phyloP scores from a whole-genome alignment of 2,797 vertebrate species.

The Mormyrops boulengeri region DNA sequence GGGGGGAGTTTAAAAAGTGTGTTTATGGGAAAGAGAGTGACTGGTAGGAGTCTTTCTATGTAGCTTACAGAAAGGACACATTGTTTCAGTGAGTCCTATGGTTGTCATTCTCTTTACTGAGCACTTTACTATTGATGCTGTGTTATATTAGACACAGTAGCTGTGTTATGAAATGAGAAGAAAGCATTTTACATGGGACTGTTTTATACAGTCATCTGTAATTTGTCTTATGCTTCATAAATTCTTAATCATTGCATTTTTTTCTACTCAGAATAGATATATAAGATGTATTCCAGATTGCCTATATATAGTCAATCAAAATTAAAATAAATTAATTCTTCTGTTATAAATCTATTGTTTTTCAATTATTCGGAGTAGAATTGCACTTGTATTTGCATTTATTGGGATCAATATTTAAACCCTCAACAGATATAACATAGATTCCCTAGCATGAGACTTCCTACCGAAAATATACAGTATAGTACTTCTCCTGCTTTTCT shows the following conservation, averaged over 20 bases:
- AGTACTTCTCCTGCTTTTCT: neutral
- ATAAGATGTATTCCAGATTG: neutral
- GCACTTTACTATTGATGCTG: neutral
- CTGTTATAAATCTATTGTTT: neutral
- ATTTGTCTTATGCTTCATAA: neutral
- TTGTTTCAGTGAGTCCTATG: neutral
- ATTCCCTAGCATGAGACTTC: neutral
- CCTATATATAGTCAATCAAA: neutral
- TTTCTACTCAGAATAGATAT: neutral
- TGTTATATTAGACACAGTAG: neutral
- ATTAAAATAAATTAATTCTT: neutral
- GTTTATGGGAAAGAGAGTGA: neutral
- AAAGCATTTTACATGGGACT: neutral
- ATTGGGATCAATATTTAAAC: neutral
- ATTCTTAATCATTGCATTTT: neutral
- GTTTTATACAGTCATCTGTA: neutral
- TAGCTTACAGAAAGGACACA: neutral
- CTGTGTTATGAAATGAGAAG: neutral
- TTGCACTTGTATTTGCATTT: neutral
- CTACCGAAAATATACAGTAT: neutral
- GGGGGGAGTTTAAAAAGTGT: neutral
- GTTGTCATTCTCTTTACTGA: neutral
- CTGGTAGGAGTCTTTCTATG: neutral
- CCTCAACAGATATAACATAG: neutral
- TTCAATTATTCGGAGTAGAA: neutral